Evolutionary conservation across 53 echinoderm and acorn worm species (phyloP).

Genomic region (Crossaster papposus): DNA sequence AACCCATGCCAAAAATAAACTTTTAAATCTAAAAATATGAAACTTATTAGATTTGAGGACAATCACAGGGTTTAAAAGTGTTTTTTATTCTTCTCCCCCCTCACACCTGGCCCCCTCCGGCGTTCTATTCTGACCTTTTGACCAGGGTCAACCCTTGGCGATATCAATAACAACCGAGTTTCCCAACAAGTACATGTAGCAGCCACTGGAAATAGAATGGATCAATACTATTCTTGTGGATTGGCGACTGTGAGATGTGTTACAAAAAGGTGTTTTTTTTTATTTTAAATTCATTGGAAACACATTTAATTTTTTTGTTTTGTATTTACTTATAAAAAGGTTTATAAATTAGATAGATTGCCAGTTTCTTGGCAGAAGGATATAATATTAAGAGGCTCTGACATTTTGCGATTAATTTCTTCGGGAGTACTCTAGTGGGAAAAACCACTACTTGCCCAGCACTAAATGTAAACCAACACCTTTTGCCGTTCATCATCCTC

Average conservation of each 20-base stretch:
- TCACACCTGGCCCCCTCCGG: conserved; percentile 15
- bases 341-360: too few species aligned
- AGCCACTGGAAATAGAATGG: background rate
- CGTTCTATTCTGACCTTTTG: background rate
- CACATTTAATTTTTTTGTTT: too few species aligned
- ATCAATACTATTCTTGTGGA: background rate
- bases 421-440: too few species aligned
- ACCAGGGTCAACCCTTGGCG: background rate
- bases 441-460: too few species aligned
- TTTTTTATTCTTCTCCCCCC: background rate
- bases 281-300: too few species aligned
- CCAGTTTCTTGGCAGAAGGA: too few species aligned
- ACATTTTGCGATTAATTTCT: too few species aligned
- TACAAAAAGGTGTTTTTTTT: background rate
- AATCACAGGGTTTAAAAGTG: background rate
- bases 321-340: too few species aligned
- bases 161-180: background rate
- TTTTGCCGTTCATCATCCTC: too few species aligned
- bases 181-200: background rate
- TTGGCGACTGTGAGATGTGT: background rate
- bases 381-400: too few species aligned
- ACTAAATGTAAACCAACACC: too few species aligned
- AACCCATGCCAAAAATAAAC: conserved; percentile 2
- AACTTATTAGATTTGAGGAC: conserved; percentile 18
- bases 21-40: conserved; percentile 6